These are phyloP conservation scores for Furcifer pardalis DNA, from an alignment of 2,797 vertebrate genomes.

Conservation along the genomic window DNA sequence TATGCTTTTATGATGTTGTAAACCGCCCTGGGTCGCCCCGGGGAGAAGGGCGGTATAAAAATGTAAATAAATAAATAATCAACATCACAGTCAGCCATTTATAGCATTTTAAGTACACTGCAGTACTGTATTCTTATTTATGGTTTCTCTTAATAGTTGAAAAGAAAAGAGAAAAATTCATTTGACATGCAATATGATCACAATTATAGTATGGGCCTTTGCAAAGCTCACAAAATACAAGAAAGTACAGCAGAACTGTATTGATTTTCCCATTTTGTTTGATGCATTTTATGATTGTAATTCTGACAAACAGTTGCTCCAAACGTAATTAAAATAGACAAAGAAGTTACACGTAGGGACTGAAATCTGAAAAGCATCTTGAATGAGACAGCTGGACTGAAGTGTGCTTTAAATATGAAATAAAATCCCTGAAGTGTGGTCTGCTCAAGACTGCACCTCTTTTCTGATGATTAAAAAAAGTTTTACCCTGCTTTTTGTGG, in stretches of 20 bases:
- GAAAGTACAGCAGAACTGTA: slow-evolving; percentile 27
- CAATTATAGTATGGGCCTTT: slow-evolving; percentile 20
- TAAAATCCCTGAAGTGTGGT: neutral
- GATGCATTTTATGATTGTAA: slow-evolving; percentile 25
- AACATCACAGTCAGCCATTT: neutral
- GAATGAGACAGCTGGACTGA: neutral
- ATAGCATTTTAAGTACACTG: neutral
- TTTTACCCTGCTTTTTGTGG: neutral
- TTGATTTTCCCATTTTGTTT: slow-evolving; percentile 21
- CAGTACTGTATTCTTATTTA: neutral
- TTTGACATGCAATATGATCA: slow-evolving; percentile 41
- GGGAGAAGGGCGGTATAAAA: too few relatives aligned
- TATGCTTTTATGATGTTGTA: too few relatives aligned
- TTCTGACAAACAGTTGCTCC: slow-evolving; percentile 40
- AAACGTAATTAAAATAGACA: slow-evolving; percentile 13
- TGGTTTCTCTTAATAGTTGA: neutral
- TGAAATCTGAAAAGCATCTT: neutral
- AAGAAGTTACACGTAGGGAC: slow-evolving; percentile 23
- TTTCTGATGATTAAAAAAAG: neutral
- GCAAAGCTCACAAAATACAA: slow-evolving; percentile 48
- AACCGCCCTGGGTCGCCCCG: too few relatives aligned
- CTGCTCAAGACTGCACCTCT: neutral
- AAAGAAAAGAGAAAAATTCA: slow-evolving; percentile 22
- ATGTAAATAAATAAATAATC: too few relatives aligned
- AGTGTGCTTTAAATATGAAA: neutral